Evolutionary conservation across 1,140 invertebrate genomes (phyloP), one percentile per base, ranked within the genome.

Genomic region (Dendrolimus punctatus): DNA sequence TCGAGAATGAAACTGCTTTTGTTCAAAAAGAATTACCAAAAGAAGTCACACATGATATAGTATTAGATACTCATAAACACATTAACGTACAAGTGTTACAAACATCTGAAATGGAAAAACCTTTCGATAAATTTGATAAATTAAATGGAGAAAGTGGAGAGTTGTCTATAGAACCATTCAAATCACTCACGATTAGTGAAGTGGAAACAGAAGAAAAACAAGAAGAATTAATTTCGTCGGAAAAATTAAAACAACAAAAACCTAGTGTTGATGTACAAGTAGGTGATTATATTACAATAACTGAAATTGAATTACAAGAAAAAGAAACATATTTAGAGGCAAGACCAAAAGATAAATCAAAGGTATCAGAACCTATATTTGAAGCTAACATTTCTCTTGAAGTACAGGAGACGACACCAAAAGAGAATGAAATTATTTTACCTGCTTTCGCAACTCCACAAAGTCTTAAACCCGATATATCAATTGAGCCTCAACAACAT

Each of bases 401-500:
- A 58, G 58, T 79, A 9, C 58, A 80, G 55, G 68, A 81, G 67
- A 50, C 76, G 39, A 53, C 70, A 41, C 47, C 59, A 36, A 71
- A 64, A 50, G 76, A 77, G 56, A 64, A 63, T 37, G 68, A 69
- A 47, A 7, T 45, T 6, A 51, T 50, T 47, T 47, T 70, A n/a
- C 4, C 46, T n/a, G 6, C 53, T 9, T 40, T 56, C 38, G 46
- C 39, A 40, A 39, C 50, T 41, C 43, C 47, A 43, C 62, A 62
- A 54, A 5, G 57, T 59, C 72, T 72, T 65, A 64, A 57, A 43
- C 40, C 62, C 8, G 45, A 50, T 38, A 40, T 72, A 10, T 38
- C 57, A 5, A 52, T 81, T 36, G 75, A 85, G 54, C 63, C 71
- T 6, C 71, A 76, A 53, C 59, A 70, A 46, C 69, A 81, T 57